A percentile compares a stretch with the other conserved stretches of the same genome.
Evolutionary conservation across 2,797 vertebrate species (phyloP).

Genomic region (Pyrocephalus nanus): DNA sequence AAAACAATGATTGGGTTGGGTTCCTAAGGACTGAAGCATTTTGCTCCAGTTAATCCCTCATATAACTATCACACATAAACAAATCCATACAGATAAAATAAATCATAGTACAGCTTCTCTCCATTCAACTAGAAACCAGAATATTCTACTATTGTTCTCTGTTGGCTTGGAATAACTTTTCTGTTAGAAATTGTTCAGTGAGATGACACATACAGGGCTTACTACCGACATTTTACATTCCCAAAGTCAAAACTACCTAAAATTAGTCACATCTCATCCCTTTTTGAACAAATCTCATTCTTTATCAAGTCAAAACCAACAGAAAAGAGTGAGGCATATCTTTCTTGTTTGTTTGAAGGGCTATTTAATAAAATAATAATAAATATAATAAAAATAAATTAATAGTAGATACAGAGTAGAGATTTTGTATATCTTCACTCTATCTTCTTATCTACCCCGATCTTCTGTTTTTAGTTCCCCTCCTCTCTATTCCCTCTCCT

Average conservation of each 20-base stretch:
- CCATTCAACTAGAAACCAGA: neutral
- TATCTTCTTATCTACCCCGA: neutral
- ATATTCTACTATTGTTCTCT: neutral
- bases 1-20: neutral
- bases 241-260: neutral
- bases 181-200: neutral
- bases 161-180: neutral
- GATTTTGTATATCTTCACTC: neutral
- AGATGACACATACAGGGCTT: neutral
- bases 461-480: neutral
- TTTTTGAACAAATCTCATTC: neutral
- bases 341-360: neutral
- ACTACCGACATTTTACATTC: neutral
- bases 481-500: slow-evolving; percentile 16
- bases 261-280: neutral
- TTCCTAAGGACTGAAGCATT: neutral
- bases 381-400: neutral
- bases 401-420: neutral
- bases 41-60: neutral
- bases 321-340: neutral
- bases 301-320: neutral
- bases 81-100: neutral
- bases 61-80: neutral
- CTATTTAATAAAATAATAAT: neutral
- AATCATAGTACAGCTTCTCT: neutral